These are phyloP conservation scores for Cichlasoma orientale DNA, from an alignment of 2,797 vertebrate species.

Conservation along the genomic window DNA sequence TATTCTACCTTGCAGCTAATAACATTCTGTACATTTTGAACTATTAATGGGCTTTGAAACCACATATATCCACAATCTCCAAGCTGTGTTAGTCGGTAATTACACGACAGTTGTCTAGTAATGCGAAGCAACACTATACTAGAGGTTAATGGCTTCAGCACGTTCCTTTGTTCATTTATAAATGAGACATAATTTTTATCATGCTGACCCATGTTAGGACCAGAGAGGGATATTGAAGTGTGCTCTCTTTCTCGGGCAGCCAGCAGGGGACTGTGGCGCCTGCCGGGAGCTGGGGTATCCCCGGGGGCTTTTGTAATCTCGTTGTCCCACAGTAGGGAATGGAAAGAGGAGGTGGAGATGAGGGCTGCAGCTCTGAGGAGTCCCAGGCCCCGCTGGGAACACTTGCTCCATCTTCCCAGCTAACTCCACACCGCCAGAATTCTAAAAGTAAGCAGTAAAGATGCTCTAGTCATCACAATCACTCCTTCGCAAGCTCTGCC, in stretches of 20 bases:
- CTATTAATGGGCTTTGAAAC: slow-evolving; percentile 50
- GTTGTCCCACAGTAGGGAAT: slow-evolving; percentile 65
- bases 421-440: slow-evolving; percentile 35
- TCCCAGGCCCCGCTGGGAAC: slow-evolving; percentile 53
- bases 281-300: slow-evolving; percentile 57
- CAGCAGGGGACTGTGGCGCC: slow-evolving; percentile 51
- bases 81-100: slow-evolving; percentile 47
- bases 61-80: slow-evolving; percentile 19
- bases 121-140: slow-evolving; percentile 48
- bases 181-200: slow-evolving; percentile 44
- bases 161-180: slow-evolving; percentile 53
- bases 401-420: slow-evolving; percentile 59
- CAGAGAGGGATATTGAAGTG: slow-evolving; percentile 38
- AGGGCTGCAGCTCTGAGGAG: slow-evolving; percentile 64
- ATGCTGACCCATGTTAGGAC: slow-evolving; percentile 37
- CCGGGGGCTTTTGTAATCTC: slow-evolving; percentile 66
- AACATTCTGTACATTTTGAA: slow-evolving; percentile 40
- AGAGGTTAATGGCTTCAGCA: slow-evolving; percentile 62
- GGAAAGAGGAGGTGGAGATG: slow-evolving; percentile 50
- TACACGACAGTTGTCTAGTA: slow-evolving; percentile 53
- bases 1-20: slow-evolving; percentile 53
- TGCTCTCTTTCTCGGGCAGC: slow-evolving; percentile 25
- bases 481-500: slow-evolving; percentile 35
- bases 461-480: slow-evolving; percentile 59
- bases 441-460: slow-evolving; percentile 66